Evolutionary conservation across 2,797 vertebrate genomes (phyloP).

Genomic region (Alexandromys oeconomus): DNA sequence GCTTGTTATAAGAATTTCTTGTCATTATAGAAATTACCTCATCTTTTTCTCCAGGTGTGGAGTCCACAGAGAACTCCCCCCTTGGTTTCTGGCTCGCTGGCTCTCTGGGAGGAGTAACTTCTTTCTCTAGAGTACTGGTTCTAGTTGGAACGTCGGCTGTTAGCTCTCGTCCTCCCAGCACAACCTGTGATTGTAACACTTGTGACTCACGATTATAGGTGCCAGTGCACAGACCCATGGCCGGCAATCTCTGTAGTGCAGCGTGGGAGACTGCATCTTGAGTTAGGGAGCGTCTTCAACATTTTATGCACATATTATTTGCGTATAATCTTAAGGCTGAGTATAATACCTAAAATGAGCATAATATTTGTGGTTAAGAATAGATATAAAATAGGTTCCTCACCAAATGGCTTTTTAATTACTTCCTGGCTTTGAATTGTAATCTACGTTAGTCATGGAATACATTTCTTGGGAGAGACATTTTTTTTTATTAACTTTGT

Average conservation of each 20-base stretch:
- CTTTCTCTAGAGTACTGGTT: conserved; percentile 22
- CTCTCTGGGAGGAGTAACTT: conserved; percentile 12
- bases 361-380: neutral
- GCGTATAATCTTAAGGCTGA: conserved; percentile 7
- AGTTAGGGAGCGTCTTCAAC: neutral
- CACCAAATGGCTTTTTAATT: conserved; percentile 38
- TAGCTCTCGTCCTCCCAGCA: conserved; percentile 23
- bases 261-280: conserved; percentile 11
- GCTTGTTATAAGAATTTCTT: conserved; percentile 47
- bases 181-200: conserved; percentile 28
- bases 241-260: neutral
- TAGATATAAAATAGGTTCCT: conserved; percentile 9
- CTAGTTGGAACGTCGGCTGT: conserved; percentile 9
- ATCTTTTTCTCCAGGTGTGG: neutral
- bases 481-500: neutral
- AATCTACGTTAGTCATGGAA: neutral
- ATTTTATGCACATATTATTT: neutral
- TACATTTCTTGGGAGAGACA: neutral
- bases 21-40: neutral
- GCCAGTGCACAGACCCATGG: neutral
- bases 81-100: neutral
- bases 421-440: neutral
- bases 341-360: conserved; percentile 19
- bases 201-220: neutral
- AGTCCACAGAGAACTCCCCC: conserved; percentile 4